phyloP scores from a whole-genome alignment of 1,140 invertebrate species.

The Caenorhabditis inopinata region DNA sequence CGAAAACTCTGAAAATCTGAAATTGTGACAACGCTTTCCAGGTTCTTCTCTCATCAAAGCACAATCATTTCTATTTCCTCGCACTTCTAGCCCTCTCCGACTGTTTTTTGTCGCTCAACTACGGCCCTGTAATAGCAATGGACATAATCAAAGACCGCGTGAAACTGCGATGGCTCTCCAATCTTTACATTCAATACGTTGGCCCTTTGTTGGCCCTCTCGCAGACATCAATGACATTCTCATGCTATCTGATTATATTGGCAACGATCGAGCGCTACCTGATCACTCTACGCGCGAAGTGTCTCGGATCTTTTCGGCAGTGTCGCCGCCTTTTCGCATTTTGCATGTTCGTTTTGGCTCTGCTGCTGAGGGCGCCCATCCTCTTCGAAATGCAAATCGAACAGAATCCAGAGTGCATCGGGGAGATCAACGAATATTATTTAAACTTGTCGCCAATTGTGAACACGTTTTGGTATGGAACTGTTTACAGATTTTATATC shows the following conservation, averaged over 20 bases:
- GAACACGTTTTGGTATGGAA: constrained; percentile 48
- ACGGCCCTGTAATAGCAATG: constrained; percentile 52
- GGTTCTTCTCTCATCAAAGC: constrained; percentile 39
- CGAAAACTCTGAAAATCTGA: too few relatives aligned
- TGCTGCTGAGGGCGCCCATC: constrained; percentile 43
- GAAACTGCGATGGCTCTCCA: constrained; percentile 46
- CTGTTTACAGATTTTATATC: constrained; percentile 48
- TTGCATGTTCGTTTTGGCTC: constrained; percentile 43
- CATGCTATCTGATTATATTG: constrained; percentile 50
- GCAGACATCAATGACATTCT: constrained; percentile 51
- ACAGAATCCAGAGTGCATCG: constrained; percentile 46
- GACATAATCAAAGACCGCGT: constrained; percentile 51
- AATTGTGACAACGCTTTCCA: neutral
- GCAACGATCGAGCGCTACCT: constrained; percentile 51
- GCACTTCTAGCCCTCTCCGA: constrained; percentile 49
- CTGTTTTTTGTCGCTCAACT: constrained; percentile 49
- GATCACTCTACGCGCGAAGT: constrained; percentile 41
- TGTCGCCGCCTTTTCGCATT: constrained; percentile 12
- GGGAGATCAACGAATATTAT: constrained; percentile 41
- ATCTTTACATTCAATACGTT: constrained; percentile 48
- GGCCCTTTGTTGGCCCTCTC: constrained; percentile 44
- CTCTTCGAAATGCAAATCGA: constrained; percentile 50
- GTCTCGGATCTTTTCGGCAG: constrained; percentile 40
- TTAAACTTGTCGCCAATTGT: constrained; percentile 39
- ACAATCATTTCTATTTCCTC: constrained; percentile 53